Conservation (phyloP, 2,888 invertebrate species). For the Apodemia hepburni region DNA sequence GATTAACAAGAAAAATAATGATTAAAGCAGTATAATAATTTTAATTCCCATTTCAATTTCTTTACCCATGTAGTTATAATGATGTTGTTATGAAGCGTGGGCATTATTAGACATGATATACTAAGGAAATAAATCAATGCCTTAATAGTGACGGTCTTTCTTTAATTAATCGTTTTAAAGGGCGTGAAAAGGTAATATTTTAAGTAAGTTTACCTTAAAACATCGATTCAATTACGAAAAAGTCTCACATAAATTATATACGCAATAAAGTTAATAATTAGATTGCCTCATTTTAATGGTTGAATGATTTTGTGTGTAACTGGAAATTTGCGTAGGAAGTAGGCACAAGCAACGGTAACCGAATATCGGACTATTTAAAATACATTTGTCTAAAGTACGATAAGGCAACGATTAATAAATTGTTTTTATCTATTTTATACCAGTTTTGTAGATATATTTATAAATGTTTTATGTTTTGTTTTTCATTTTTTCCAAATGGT, state of each 20-base stretch:
- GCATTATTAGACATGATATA: constrained; percentile 6
- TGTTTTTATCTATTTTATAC: too few relatives aligned
- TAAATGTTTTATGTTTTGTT: too few relatives aligned
- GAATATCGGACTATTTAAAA: too few relatives aligned
- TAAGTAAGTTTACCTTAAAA: neutral
- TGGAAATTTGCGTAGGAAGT: neutral
- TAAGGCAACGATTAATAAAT: too few relatives aligned
- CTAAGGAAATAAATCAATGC: constrained; percentile 4
- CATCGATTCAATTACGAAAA: neutral
- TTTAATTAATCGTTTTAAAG: constrained; percentile 2
- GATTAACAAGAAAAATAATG: constrained; percentile 4
- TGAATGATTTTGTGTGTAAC: neutral
- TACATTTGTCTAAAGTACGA: too few relatives aligned
- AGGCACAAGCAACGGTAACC: neutral
- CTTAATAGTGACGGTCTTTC: neutral
- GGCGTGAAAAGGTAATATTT: neutral
- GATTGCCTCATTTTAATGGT: neutral
- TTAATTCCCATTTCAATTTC: constrained; percentile 5
- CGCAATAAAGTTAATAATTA: neutral
- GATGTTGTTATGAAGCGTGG: constrained; percentile 11
- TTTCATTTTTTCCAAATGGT: too few relatives aligned
- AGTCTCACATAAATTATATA: neutral
- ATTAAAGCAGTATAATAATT: neutral
- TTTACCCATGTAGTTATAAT: neutral
- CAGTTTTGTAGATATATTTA: too few relatives aligned